Conservation (phyloP, 1,140 invertebrate species). For the Heterodera carotae region DNA sequence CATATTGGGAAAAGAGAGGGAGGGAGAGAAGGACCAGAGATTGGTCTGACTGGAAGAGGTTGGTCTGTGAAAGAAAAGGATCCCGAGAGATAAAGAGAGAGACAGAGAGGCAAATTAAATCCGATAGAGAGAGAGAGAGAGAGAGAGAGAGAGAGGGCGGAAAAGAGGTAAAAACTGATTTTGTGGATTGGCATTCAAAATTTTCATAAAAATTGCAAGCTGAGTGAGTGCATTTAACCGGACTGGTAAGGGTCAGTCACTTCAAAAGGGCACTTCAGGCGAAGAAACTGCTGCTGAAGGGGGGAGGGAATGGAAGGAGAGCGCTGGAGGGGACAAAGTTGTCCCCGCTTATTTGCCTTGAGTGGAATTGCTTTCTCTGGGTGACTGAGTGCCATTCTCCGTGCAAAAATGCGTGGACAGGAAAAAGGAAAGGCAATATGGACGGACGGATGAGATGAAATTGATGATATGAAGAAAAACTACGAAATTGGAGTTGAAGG, state of each 20-base stretch:
- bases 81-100: too few relatives aligned
- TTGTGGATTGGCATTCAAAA: too few relatives aligned
- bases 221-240: neutral
- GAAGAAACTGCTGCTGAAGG: neutral
- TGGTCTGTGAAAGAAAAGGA: too few relatives aligned
- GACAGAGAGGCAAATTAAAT: too few relatives aligned
- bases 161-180: too few relatives aligned
- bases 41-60: too few relatives aligned
- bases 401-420: neutral
- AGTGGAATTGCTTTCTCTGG: neutral
- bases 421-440: neutral
- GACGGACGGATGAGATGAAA: neutral
- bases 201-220: neutral
- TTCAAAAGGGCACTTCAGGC: neutral
- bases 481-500: neutral
- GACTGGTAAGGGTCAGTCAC: neutral
- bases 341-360: neutral
- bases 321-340: neutral
- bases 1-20: too few relatives aligned
- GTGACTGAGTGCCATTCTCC: neutral
- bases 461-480: neutral
- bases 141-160: too few relatives aligned
- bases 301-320: too few relatives aligned
- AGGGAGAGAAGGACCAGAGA: too few relatives aligned
- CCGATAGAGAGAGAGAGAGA: too few relatives aligned